These are phyloP conservation scores for Oncorhynchus keta DNA, from an alignment of 2,113 vertebrate species.

Conservation along the genomic window DNA sequence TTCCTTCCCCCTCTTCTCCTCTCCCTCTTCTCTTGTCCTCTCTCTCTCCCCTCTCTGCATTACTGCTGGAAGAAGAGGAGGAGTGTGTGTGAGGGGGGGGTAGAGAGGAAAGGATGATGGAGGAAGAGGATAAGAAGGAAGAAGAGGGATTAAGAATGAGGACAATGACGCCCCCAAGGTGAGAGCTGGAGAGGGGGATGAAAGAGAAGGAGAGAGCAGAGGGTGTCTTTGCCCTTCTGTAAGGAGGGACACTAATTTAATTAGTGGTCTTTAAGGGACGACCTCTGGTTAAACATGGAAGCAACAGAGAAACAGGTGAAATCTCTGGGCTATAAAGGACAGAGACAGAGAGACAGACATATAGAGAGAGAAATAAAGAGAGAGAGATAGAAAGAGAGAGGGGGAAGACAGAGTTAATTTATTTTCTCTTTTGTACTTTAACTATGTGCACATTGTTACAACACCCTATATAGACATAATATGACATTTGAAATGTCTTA, in stretches of 20 bases:
- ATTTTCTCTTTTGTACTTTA: too few relatives aligned
- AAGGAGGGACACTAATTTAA: conserved; percentile 2
- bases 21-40: not conserved
- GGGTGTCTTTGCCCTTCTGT: not conserved
- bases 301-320: conserved; percentile 11
- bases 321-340: conserved; percentile 6
- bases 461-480: too few relatives aligned
- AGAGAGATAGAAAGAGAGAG: not conserved
- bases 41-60: not conserved
- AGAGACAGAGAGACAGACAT: conserved; percentile 4
- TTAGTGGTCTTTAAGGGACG: not conserved
- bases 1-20: not conserved
- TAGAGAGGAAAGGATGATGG: too few relatives aligned
- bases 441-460: too few relatives aligned
- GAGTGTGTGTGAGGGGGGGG: too few relatives aligned
- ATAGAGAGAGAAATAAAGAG: not conserved
- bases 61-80: too few relatives aligned
- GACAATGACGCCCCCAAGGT: not conserved
- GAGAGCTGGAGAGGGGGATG: not conserved
- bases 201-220: conserved; percentile 1
- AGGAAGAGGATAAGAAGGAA: too few relatives aligned
- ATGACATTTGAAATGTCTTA: too few relatives aligned
- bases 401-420: not conserved
- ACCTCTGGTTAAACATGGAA: not conserved
- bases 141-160: too few relatives aligned